Evolutionary conservation across 2,113 vertebrate species (phyloP).

Genomic region (Mugil cephalus): DNA sequence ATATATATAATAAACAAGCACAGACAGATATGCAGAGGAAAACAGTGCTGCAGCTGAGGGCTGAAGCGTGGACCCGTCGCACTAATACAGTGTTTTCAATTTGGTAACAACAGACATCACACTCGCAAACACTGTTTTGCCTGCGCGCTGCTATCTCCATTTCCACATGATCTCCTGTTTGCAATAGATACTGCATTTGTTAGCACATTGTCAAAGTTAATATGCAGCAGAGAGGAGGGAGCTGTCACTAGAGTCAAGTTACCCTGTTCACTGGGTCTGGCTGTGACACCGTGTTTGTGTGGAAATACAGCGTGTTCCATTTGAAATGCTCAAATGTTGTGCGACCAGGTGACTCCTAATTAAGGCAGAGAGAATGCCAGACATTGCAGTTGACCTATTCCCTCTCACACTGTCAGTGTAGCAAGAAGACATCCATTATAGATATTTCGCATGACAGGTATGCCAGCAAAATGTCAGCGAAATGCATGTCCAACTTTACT

Average conservation of each 20-base stretch:
- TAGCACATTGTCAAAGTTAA: slow-evolving; percentile 26
- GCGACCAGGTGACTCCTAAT: slow-evolving; percentile 56
- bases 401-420: slow-evolving; percentile 41
- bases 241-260: slow-evolving; percentile 23
- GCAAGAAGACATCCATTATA: slow-evolving; percentile 57
- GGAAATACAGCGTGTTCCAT: slow-evolving; percentile 1
- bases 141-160: slow-evolving; percentile 6
- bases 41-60: neutral
- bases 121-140: slow-evolving; percentile 36
- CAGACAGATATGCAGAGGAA: neutral
- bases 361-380: slow-evolving; percentile 55
- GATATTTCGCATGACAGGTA: slow-evolving; percentile 64
- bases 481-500: slow-evolving; percentile 57
- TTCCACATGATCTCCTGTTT: neutral
- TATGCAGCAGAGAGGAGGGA: slow-evolving; percentile 8
- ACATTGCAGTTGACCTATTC: slow-evolving; percentile 51
- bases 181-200: slow-evolving; percentile 10
- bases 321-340: slow-evolving; percentile 3
- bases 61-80: slow-evolving; percentile 5
- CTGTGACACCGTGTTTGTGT: slow-evolving; percentile 15
- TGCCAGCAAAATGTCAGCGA: slow-evolving; percentile 70
- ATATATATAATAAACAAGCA: neutral
- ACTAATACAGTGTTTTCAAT: slow-evolving; percentile 12
- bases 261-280: slow-evolving; percentile 1
- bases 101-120: slow-evolving; percentile 33